phyloP scores from a whole-genome alignment of 2,888 invertebrate genomes.

The Acleris emargana region DNA sequence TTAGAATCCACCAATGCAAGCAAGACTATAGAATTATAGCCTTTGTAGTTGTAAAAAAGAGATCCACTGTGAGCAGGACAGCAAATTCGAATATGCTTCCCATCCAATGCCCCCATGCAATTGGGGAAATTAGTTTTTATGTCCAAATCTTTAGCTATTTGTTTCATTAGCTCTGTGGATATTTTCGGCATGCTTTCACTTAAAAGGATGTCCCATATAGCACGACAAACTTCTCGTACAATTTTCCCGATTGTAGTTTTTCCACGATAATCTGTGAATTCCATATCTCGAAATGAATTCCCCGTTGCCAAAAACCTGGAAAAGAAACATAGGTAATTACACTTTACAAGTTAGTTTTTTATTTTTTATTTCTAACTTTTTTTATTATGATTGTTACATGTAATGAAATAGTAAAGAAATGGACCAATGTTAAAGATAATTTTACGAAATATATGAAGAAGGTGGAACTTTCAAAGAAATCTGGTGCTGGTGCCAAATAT shows the following conservation, averaged over 20 bases:
- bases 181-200: slow-evolving; percentile 19
- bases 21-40: slow-evolving; percentile 13
- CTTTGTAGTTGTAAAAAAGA: slow-evolving; percentile 8
- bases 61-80: slow-evolving; percentile 2
- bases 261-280: slow-evolving; percentile 36
- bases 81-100: slow-evolving; percentile 6
- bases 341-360: no score
- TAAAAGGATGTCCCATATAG: slow-evolving; percentile 33
- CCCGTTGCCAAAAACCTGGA: slow-evolving; percentile 37
- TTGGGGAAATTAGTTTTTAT: slow-evolving; percentile 5
- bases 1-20: slow-evolving; percentile 15
- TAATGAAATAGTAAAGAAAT: no score
- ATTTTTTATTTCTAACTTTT: no score
- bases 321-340: background rate
- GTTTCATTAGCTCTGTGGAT: slow-evolving; percentile 15
- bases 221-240: slow-evolving; percentile 33
- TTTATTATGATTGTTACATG: no score
- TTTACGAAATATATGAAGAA: no score
- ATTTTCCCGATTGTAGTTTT: slow-evolving; percentile 34
- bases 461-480: no score
- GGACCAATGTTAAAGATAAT: no score
- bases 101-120: slow-evolving; percentile 4
- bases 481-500: no score
- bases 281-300: slow-evolving; percentile 33
- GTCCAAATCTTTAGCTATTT: slow-evolving; percentile 16